These are phyloP conservation scores for Papilio demoleus DNA, from an alignment of 2,888 invertebrate genomes.

Conservation along the genomic window DNA sequence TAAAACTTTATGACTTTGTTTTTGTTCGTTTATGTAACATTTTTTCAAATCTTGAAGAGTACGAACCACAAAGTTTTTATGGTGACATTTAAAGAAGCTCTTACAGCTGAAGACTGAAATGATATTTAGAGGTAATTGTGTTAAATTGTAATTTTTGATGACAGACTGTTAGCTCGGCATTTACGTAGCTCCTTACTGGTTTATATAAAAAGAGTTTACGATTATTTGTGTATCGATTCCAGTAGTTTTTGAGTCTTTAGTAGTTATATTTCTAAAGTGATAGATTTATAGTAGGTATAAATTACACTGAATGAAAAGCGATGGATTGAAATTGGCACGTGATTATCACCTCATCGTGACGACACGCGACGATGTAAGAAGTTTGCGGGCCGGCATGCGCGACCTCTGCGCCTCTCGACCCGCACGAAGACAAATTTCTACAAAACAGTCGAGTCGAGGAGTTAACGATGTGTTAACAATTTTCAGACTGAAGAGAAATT, in stretches of 20 bases:
- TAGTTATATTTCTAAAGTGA: neutral
- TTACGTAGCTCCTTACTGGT: no score
- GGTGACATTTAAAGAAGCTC: neutral
- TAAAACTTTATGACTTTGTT: neutral
- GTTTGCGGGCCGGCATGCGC: conserved; percentile 33
- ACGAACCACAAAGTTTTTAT: neutral
- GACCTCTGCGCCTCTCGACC: conserved; percentile 42
- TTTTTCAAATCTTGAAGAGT: neutral
- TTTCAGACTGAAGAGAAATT: neutral
- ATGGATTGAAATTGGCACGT: conserved; percentile 25
- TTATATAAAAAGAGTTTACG: no score
- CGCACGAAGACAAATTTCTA: conserved; percentile 42
- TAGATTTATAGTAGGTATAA: conserved; percentile 25
- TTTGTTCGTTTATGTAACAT: conserved; percentile 4
- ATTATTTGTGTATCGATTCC: no score
- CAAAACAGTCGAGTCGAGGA: conserved; percentile 19
- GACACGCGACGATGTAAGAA: conserved; percentile 29
- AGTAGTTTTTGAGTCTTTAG: no score
- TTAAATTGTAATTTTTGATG: no score
- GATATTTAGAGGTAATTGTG: no score
- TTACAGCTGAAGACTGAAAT: no score
- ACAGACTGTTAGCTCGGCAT: no score
- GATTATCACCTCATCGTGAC: conserved; percentile 38
- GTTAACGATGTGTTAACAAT: conserved; percentile 17
- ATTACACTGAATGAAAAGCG: conserved; percentile 26